phyloP scores from a whole-genome alignment of 2,888 invertebrate species.

The Drosophila anomalipes region DNA sequence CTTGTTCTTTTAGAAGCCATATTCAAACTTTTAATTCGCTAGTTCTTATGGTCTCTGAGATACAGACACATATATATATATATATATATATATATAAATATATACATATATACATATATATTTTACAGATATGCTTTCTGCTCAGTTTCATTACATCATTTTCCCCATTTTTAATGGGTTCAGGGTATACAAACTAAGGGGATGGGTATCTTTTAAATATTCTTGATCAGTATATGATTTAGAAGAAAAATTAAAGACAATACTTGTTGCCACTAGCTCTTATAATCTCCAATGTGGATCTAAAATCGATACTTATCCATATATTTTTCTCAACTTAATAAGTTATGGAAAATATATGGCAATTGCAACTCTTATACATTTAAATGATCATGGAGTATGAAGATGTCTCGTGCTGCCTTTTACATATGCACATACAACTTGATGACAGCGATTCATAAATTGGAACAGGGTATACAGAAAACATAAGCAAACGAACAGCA shows the following conservation, averaged over 20 bases:
- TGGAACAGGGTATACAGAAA: not conserved
- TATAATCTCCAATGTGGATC: not conserved
- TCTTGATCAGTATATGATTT: not conserved
- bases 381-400: not conserved
- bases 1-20: not conserved
- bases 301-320: not conserved
- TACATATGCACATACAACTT: not conserved
- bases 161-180: not conserved
- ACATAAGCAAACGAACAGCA: slow-evolving; percentile 23
- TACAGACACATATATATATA: too few species aligned
- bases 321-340: not conserved
- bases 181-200: not conserved
- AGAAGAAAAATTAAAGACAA: not conserved
- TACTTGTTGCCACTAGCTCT: not conserved
- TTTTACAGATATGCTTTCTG: not conserved
- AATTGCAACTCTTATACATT: not conserved
- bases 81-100: too few species aligned
- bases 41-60: not conserved
- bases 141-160: not conserved
- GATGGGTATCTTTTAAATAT: not conserved
- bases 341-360: not conserved
- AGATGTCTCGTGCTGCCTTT: not conserved
- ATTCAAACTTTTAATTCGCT: not conserved
- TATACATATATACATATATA: too few species aligned
- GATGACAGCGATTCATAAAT: not conserved